phyloP scores from a whole-genome alignment of 1,140 invertebrate genomes.

The Euglossa dilemma region DNA sequence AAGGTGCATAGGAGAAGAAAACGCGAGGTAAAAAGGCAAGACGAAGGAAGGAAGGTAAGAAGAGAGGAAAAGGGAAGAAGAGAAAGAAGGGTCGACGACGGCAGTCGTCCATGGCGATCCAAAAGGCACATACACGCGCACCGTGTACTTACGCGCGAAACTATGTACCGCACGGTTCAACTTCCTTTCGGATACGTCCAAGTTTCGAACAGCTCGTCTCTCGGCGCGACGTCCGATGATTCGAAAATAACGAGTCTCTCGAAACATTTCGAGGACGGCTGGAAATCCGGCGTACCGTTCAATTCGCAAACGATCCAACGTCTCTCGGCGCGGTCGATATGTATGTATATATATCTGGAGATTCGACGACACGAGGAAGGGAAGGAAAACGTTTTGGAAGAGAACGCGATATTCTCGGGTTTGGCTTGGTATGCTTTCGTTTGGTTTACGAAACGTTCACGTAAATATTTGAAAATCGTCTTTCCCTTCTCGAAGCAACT shows the following conservation, averaged over 20 bases:
- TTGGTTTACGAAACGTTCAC: slow-evolving; percentile 68
- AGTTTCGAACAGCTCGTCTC: too few species aligned
- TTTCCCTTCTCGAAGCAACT: slow-evolving; percentile 66
- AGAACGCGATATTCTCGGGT: background rate
- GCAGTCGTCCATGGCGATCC: background rate
- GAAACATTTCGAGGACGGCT: background rate
- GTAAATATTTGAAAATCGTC: slow-evolving; percentile 79
- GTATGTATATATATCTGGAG: background rate
- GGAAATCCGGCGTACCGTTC: background rate
- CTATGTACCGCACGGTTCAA: too few species aligned
- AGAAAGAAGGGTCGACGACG: too few species aligned
- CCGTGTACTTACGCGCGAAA: too few species aligned
- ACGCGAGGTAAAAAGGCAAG: slow-evolving; percentile 38
- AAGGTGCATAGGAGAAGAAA: slow-evolving; percentile 21
- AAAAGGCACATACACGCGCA: slow-evolving; percentile 3
- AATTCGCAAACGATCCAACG: too few species aligned
- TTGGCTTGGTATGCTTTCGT: slow-evolving; percentile 26
- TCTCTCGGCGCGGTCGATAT: background rate
- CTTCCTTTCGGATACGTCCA: too few species aligned
- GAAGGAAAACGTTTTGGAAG: slow-evolving; percentile 32
- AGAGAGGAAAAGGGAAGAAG: background rate
- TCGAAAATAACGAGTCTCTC: background rate
- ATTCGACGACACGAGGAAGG: background rate
- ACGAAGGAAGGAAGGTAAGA: slow-evolving; percentile 27
- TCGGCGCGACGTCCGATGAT: background rate